Evolutionary conservation across 2,888 invertebrate genomes (phyloP).

Genomic region (Eupithecia exiguata): DNA sequence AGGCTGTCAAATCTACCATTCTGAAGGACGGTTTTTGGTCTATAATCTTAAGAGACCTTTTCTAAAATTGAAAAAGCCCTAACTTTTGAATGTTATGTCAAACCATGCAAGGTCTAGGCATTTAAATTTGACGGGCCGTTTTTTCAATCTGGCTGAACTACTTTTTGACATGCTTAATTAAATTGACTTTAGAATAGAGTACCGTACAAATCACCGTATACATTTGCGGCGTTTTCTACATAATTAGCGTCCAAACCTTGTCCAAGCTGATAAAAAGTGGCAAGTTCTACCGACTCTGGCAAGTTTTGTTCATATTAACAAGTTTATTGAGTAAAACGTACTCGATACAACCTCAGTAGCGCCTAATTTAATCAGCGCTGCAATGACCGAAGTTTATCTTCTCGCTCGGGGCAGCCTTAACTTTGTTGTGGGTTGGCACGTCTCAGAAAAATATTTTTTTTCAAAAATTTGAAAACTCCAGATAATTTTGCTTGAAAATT

Average conservation of each 20-base stretch:
- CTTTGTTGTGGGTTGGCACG: background rate
- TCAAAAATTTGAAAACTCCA: background rate
- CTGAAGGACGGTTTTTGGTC: too few species aligned
- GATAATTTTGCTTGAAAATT: background rate
- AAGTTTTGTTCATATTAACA: background rate
- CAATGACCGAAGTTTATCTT: constrained; percentile 32
- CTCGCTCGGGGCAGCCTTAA: constrained; percentile 25
- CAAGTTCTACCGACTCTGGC: background rate
- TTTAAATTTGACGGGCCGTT: too few species aligned
- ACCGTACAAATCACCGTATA: too few species aligned
- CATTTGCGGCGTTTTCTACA: too few species aligned
- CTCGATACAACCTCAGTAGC: constrained; percentile 15
- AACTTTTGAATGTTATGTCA: too few species aligned
- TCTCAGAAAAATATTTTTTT: background rate
- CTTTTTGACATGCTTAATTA: too few species aligned
- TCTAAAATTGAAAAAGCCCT: too few species aligned
- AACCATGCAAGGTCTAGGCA: too few species aligned
- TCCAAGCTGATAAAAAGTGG: background rate
- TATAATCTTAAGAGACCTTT: too few species aligned
- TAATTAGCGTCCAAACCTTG: background rate
- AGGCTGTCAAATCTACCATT: too few species aligned
- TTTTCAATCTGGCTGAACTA: too few species aligned
- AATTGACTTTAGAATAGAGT: too few species aligned
- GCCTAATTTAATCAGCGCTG: constrained; percentile 31
- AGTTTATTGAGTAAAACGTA: constrained; percentile 3